Base-by-base conservation (phyloP, 2,888 invertebrate species). In the Osedax frankpressi region DNA sequence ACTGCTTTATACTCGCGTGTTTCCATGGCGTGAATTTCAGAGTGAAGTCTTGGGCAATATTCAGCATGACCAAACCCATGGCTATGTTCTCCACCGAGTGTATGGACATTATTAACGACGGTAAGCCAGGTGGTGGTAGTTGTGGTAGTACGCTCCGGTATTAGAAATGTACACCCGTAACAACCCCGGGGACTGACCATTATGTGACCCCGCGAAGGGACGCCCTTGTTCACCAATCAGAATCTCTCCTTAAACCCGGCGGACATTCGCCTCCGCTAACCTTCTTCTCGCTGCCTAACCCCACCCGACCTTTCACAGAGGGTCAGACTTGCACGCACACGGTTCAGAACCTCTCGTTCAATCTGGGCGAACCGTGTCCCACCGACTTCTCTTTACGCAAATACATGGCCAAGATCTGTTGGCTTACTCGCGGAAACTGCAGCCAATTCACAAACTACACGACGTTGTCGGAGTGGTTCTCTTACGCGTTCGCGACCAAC, bases 391-490 rank as follows among this genome's bases (percentile, higher is more conserved):
- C 74, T 24, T 79, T 77, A 14, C 75, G 73, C 6, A 78, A 79
- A 71, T 92, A 92, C 73, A 93, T 93, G 92, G 95, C 92, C 27
- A 94, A 93, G 11, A 93, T 96, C 73, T 93, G 93, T 82, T 90
- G 93, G 82, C 90, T 95, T 81, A 92, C 93, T 72, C 88, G 95
- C 71, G 93, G 92, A 78, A 90, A 94, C 76, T 44, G 44, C 44
- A 44, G 44, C 44, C 44, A 44, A 19, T 44, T 44, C 44, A 44
- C 44, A 11, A 44, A 44, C 44, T 44, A 44, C 44, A 44, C 44
- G 44, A 91, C 91, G 59, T 88, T 95, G 62, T 90, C 91, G 80
- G 95, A 96, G 85, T 96, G 96, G 95, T 95, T 96, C 87, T 90
- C 92, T 80, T 96, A 96, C 85, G 93, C 95, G 0, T 95, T 96